Base-by-base conservation (phyloP, 2,113 vertebrate species). In the Pelusios castaneus region DNA sequence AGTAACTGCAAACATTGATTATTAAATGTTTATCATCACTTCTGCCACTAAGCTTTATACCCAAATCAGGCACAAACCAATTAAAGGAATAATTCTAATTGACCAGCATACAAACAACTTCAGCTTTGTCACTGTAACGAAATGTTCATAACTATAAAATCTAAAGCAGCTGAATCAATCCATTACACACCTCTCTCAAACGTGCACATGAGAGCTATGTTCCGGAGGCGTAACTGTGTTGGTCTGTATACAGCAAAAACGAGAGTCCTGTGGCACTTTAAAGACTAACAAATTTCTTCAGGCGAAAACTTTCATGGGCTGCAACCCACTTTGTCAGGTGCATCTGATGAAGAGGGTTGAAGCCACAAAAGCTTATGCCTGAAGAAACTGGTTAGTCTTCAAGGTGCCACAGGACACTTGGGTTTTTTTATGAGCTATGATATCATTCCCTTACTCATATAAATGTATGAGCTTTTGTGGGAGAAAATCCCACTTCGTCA, bases 21-120 rank as follows among this genome's bases (percentile, higher is more conserved):
- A 70, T 60, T 4, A 0, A 27, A 21, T 29, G 22, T 7, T 82
- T 77, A 70, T 6, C 81, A 8, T 27, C 1, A 45, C 11, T 38
- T 6, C 45, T 77, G 63, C 11, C 87, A 38, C 88, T 60, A 31
- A 38, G 17, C 8, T 70, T 70, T 38, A n/a, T 70, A 9, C 0
- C 8, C 79, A n/a, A 41, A 31, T 5, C 1, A 0, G 79, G 13
- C n/a, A 2, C 1, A 3, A 0, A 3, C 34, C 52, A 70, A 5
- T 5, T 5, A 70, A 70, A 38, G 6, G 8, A 58, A 7, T 0
- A 4, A 38, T 45, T 81, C 24, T 17, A 60, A 38, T 0, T 2
- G 84, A 25, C 31, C 82, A 70, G 80, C 41, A 17, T 47, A 31
- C 80, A 8, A 76, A 49, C 14, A 45, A 6, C 90, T 14, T 87